Evolutionary conservation across 2,113 vertebrate species (phyloP).

Genomic region (Limnothrissa miodon): DNA sequence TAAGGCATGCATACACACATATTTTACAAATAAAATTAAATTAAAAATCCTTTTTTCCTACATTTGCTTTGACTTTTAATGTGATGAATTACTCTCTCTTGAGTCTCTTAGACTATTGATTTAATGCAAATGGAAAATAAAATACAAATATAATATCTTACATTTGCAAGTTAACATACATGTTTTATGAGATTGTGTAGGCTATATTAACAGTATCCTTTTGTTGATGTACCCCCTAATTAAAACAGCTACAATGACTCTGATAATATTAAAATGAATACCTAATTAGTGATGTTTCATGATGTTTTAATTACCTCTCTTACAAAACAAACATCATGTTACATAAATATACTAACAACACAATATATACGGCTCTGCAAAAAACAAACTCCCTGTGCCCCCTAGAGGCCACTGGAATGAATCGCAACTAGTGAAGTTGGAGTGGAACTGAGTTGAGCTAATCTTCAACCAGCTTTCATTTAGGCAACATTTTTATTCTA

Average conservation of each 20-base stretch:
- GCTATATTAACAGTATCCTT: slow-evolving; percentile 41
- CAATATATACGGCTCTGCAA: neutral
- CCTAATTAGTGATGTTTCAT: slow-evolving; percentile 68
- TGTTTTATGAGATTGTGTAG: slow-evolving; percentile 53
- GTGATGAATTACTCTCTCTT: neutral
- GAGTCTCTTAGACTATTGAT: neutral
- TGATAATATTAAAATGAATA: slow-evolving; percentile 68
- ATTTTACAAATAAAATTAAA: neutral
- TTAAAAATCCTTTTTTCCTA: neutral
- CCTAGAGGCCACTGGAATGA: slow-evolving; percentile 49
- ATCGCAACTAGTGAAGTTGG: neutral
- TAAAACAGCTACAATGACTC: slow-evolving; percentile 57
- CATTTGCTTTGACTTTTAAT: neutral
- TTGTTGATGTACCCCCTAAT: slow-evolving; percentile 55
- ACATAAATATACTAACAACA: slow-evolving; percentile 49
- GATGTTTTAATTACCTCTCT: slow-evolving; percentile 67
- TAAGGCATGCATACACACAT: neutral
- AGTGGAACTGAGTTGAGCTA: neutral
- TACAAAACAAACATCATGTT: slow-evolving; percentile 67
- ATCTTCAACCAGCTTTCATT: neutral
- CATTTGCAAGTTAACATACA: slow-evolving; percentile 25
- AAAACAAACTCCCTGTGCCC: slow-evolving; percentile 51
- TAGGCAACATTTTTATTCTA: neutral
- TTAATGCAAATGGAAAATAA: slow-evolving; percentile 12
- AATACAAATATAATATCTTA: neutral